These are phyloP conservation scores for Brachycybe producta DNA, from an alignment of 2,888 invertebrate species.

Conservation along the genomic window DNA sequence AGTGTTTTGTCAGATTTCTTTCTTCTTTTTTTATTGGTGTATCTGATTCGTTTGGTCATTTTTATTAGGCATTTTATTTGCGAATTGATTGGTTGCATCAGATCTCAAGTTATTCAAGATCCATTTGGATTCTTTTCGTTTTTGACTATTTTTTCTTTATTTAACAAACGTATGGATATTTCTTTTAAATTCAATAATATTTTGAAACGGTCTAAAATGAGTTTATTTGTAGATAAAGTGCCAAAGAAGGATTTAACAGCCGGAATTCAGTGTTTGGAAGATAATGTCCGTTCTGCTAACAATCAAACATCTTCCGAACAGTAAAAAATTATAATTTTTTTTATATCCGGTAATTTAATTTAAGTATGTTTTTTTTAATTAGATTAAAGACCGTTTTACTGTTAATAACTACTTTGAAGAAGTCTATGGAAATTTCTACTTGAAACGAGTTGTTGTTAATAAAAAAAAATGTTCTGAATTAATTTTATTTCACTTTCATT, in stretches of 20 bases:
- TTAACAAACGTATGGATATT: not conserved
- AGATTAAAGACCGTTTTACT: too few relatives aligned
- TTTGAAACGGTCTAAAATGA: not conserved
- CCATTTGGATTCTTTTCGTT: conserved; percentile 2
- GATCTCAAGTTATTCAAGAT: not conserved
- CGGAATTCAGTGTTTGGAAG: not conserved
- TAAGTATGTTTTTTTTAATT: too few relatives aligned
- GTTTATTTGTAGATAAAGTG: not conserved
- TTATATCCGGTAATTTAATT: too few relatives aligned
- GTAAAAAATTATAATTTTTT: too few relatives aligned
- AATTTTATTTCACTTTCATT: too few relatives aligned
- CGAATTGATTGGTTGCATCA: conserved; percentile 1
- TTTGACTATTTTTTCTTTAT: conserved; percentile 1
- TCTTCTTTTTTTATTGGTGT: too few relatives aligned
- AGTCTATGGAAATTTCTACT: too few relatives aligned
- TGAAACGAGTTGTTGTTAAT: too few relatives aligned
- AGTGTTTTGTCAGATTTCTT: too few relatives aligned
- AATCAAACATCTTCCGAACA: too few relatives aligned
- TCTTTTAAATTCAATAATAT: not conserved
- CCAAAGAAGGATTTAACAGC: not conserved
- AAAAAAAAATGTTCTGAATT: too few relatives aligned
- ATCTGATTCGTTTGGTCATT: not conserved
- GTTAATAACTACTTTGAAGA: too few relatives aligned
- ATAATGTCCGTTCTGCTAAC: not conserved
- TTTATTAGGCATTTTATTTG: not conserved